These are phyloP conservation scores for Sus cebifrons DNA, from an alignment of 2,797 vertebrate species.

Conservation along the genomic window DNA sequence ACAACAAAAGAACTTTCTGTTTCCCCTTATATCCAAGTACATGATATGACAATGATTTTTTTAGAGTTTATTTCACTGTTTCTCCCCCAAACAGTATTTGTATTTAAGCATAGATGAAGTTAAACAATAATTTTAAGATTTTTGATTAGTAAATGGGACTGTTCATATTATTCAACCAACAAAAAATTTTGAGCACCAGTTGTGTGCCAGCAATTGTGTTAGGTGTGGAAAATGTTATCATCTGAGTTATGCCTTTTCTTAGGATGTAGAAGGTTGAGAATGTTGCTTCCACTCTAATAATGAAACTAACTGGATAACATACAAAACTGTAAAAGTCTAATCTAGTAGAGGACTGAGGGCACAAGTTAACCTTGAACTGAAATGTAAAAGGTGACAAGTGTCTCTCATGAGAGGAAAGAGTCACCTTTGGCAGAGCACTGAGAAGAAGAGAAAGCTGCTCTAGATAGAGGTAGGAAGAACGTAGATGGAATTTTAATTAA, in stretches of 20 bases:
- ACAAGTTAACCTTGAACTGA: neutral
- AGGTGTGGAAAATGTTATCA: neutral
- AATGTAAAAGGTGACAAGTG: neutral
- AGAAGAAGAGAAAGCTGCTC: neutral
- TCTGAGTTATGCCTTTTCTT: neutral
- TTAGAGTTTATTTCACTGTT: conserved; percentile 21
- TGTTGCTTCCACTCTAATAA: neutral
- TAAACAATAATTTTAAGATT: neutral
- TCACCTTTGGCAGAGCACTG: neutral
- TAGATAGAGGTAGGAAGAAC: neutral
- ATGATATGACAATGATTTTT: neutral
- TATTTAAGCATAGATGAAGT: conserved; percentile 17
- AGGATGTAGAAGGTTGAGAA: neutral
- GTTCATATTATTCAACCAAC: neutral
- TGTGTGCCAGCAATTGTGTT: neutral
- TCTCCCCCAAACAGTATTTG: neutral
- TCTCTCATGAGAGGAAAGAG: neutral
- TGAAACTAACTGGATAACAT: neutral
- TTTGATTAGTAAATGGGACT: neutral
- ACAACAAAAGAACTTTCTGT: neutral
- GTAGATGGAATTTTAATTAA: neutral
- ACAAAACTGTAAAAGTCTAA: neutral
- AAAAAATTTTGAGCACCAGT: neutral
- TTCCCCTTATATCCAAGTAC: neutral
- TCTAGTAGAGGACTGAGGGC: neutral